These are phyloP conservation scores for Torymus auratus DNA, from an alignment of 2,888 invertebrate genomes.

Conservation along the genomic window DNA sequence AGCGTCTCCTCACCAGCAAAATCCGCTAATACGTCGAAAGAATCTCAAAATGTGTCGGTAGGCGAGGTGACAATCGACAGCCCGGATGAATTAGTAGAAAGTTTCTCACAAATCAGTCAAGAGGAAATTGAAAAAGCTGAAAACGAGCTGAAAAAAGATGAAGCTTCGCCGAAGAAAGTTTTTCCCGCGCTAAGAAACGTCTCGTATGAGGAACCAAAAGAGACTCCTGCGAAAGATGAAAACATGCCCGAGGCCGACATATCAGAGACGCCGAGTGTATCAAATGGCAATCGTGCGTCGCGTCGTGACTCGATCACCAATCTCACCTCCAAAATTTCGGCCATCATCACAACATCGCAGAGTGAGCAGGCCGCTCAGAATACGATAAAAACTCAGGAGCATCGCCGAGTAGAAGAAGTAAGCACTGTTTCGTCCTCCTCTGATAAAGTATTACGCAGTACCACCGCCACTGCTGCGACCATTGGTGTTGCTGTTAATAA, in stretches of 20 bases:
- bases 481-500: not conserved
- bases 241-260: constrained; percentile 67
- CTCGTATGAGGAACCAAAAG: constrained; percentile 60
- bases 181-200: constrained; percentile 64
- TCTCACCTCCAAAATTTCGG: constrained; percentile 70
- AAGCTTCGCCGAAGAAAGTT: constrained; percentile 67
- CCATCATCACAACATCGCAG: constrained; percentile 35
- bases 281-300: constrained; percentile 68
- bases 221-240: constrained; percentile 73
- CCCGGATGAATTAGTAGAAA: not conserved
- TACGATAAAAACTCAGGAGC: not conserved
- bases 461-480: too few relatives aligned
- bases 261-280: constrained; percentile 72
- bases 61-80: constrained; percentile 12
- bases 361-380: not conserved
- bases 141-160: not conserved
- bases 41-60: not conserved
- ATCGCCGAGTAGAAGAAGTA: too few relatives aligned
- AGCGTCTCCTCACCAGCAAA: constrained; percentile 34
- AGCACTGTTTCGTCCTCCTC: too few relatives aligned
- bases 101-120: not conserved
- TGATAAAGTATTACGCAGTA: too few relatives aligned
- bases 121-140: constrained; percentile 14
- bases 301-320: constrained; percentile 69
- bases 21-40: not conserved